Conservation (phyloP, 2,113 vertebrate genomes). For the Tachysurus vachellii region DNA sequence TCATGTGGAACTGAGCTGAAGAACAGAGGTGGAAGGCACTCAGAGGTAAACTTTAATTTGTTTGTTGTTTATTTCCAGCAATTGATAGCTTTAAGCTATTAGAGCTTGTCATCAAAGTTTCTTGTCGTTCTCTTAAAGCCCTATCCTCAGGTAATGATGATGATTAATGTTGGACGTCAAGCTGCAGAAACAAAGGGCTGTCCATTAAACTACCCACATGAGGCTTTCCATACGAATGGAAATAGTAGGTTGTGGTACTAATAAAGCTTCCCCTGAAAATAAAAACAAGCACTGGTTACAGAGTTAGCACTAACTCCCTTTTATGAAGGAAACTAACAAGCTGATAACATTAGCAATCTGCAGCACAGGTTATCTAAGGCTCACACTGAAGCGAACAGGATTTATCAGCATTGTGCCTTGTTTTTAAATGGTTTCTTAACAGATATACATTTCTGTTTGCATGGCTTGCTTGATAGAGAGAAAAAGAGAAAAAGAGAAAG, state of each 20-base stretch:
- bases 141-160: constrained; percentile 2
- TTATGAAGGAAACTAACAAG: constrained; percentile 31
- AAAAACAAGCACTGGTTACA: constrained; percentile 31
- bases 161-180: constrained; percentile 2
- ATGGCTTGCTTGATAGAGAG: background rate
- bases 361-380: background rate
- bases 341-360: constrained; percentile 20
- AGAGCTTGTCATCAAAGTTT: constrained; percentile 12
- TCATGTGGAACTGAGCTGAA: background rate
- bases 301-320: background rate
- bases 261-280: background rate
- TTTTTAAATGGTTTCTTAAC: background rate
- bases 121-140: constrained; percentile 15
- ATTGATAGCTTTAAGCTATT: constrained; percentile 10
- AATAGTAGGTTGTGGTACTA: background rate
- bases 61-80: constrained; percentile 10
- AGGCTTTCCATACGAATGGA: background rate
- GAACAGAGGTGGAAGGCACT: background rate
- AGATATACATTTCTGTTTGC: background rate
- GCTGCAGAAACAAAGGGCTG: background rate
- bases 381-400: background rate
- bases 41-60: background rate
- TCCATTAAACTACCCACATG: background rate
- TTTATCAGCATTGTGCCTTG: background rate
- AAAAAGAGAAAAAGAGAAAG: background rate